Evolutionary conservation across 2,113 vertebrate genomes (phyloP).

Genomic region (Zosterops borbonicus): DNA sequence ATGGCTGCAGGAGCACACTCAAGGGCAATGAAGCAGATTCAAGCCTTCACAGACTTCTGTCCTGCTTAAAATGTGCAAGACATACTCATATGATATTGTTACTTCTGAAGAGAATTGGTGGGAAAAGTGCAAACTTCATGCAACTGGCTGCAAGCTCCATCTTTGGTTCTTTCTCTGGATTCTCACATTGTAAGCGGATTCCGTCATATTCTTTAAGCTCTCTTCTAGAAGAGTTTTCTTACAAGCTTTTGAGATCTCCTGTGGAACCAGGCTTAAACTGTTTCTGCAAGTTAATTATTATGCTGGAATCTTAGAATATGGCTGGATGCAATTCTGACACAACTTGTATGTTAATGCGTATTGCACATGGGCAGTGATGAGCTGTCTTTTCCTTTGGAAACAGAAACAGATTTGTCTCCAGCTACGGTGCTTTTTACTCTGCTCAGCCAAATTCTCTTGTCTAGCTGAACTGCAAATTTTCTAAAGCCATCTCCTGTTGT

Average conservation of each 20-base stretch:
- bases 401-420: neutral
- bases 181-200: neutral
- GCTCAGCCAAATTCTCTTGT: neutral
- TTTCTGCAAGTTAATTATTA: neutral
- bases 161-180: neutral
- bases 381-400: slow-evolving; percentile 1
- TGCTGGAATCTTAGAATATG: neutral
- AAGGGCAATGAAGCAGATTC: neutral
- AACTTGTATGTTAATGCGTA: neutral
- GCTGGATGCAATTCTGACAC: neutral
- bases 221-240: neutral
- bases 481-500: neutral
- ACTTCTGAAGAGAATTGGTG: neutral
- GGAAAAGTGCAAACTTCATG: neutral
- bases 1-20: neutral
- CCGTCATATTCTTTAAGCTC: neutral
- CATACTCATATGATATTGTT: neutral
- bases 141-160: neutral
- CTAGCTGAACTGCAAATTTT: neutral
- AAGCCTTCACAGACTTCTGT: neutral
- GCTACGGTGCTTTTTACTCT: neutral
- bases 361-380: neutral
- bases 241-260: neutral
- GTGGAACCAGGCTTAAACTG: neutral
- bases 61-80: neutral